phyloP scores from a whole-genome alignment of 2,797 vertebrate species.

The Lycodopsis pacificus region DNA sequence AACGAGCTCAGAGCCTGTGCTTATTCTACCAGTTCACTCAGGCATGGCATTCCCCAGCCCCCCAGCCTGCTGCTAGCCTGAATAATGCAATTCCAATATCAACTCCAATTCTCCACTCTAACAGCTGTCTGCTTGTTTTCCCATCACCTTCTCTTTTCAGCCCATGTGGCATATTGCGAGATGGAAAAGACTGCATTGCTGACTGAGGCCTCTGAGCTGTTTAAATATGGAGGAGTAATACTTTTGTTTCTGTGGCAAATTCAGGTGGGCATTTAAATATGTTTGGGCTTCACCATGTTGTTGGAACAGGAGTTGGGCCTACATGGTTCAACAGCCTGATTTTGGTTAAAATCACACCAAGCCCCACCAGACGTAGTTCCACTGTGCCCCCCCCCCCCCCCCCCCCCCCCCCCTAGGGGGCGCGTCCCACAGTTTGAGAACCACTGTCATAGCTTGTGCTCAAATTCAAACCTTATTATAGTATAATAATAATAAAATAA shows the following conservation, averaged over 20 bases:
- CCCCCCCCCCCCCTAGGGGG: too few relatives aligned
- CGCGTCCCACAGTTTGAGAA: too few relatives aligned
- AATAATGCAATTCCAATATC: slow-evolving; percentile 82
- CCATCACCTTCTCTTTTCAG: slow-evolving; percentile 62
- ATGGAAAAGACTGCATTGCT: slow-evolving; percentile 49
- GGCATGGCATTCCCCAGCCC: slow-evolving; percentile 52
- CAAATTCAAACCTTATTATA: too few relatives aligned
- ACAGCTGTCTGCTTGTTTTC: slow-evolving; percentile 68
- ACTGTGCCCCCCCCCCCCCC: too few relatives aligned
- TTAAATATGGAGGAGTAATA: slow-evolving; percentile 46
- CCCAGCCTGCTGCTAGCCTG: slow-evolving; percentile 56
- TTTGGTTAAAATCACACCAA: too few relatives aligned
- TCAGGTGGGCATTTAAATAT: slow-evolving; percentile 11
- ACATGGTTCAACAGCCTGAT: too few relatives aligned
- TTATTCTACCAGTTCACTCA: slow-evolving; percentile 60
- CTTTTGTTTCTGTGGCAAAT: slow-evolving; percentile 25
- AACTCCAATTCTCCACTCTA: slow-evolving; percentile 68
- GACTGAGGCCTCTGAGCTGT: slow-evolving; percentile 40
- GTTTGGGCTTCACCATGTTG: too few relatives aligned
- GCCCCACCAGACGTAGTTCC: too few relatives aligned
- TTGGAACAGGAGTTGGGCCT: too few relatives aligned
- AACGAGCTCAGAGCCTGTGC: slow-evolving; percentile 49
- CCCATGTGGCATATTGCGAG: slow-evolving; percentile 59
- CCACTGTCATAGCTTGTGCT: too few relatives aligned
- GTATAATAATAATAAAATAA: too few relatives aligned